Percentiles rank a stretch among this genome's conserved stretches.
These are phyloP conservation scores for Aphidius colemani DNA, from an alignment of 2,888 invertebrate genomes.

Conservation along the genomic window DNA sequence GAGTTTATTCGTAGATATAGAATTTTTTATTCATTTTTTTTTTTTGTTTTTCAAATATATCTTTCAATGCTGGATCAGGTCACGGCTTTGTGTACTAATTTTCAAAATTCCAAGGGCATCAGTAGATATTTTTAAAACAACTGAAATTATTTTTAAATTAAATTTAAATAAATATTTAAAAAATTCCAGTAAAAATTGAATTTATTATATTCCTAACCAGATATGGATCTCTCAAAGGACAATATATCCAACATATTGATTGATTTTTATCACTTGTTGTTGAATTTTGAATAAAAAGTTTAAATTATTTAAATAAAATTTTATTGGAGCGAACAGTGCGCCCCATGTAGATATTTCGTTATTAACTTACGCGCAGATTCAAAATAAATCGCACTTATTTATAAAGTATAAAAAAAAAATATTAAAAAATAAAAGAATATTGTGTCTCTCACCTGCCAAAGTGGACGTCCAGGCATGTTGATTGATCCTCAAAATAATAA, in stretches of 20 bases:
- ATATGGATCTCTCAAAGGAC: too few relatives aligned
- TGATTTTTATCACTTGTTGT: too few relatives aligned
- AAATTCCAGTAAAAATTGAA: too few relatives aligned
- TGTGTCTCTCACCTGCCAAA: slow-evolving; percentile 70
- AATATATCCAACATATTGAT: too few relatives aligned
- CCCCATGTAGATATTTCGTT: too few relatives aligned
- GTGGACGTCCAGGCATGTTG: slow-evolving; percentile 76
- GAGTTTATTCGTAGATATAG: slow-evolving; percentile 32
- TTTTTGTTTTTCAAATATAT: slow-evolving; percentile 15
- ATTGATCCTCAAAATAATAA: neutral
- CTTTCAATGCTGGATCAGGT: slow-evolving; percentile 38
- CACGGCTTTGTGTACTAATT: slow-evolving; percentile 38
- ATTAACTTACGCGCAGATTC: too few relatives aligned
- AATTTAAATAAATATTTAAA: neutral
- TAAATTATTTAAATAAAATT: neutral
- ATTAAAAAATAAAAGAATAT: neutral
- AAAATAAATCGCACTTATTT: too few relatives aligned
- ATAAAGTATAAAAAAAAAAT: too few relatives aligned
- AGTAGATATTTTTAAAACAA: slow-evolving; percentile 13
- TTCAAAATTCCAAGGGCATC: slow-evolving; percentile 32
- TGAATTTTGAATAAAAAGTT: too few relatives aligned
- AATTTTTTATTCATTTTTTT: too few relatives aligned
- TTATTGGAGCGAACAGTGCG: neutral
- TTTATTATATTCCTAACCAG: too few relatives aligned
- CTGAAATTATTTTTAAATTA: slow-evolving; percentile 7